Conservation (phyloP, 2,113 vertebrate genomes). For the Rhipidura dahli region DNA sequence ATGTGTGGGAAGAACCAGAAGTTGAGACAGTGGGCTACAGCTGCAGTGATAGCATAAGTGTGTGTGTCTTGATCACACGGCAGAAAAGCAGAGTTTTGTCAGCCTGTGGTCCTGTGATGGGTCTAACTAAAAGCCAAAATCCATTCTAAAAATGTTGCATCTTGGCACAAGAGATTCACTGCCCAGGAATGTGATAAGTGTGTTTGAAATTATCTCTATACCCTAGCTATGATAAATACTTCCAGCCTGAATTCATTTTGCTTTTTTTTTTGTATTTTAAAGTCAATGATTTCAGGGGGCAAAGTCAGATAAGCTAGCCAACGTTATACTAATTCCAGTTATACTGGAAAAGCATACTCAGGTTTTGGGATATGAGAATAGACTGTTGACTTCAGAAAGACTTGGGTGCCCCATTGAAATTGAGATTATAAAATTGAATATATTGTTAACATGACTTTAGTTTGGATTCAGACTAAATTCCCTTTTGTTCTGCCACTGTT, state of each 20-base stretch:
- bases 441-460: conserved; percentile 14
- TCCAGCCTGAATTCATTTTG: not conserved
- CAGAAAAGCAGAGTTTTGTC: not conserved
- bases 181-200: accelerated
- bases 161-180: not conserved
- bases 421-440: not conserved
- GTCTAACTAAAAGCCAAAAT: not conserved
- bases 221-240: not conserved
- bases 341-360: not conserved
- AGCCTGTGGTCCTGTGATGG: not conserved
- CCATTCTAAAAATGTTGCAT: not conserved
- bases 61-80: not conserved
- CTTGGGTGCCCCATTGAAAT: not conserved
- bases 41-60: not conserved
- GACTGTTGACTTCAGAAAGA: not conserved
- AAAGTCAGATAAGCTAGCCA: not conserved
- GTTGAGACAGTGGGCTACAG: not conserved
- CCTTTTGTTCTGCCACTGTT: conserved; percentile 20
- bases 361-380: not conserved
- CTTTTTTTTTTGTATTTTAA: not conserved
- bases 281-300: not conserved
- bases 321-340: not conserved
- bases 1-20: not conserved
- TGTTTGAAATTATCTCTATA: not conserved
- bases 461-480: conserved; percentile 5